A percentile compares a stretch with the other conserved stretches of the same genome.
Evolutionary conservation across 2,113 vertebrate species (phyloP).

Genomic region (Orientallactaga bullata): DNA sequence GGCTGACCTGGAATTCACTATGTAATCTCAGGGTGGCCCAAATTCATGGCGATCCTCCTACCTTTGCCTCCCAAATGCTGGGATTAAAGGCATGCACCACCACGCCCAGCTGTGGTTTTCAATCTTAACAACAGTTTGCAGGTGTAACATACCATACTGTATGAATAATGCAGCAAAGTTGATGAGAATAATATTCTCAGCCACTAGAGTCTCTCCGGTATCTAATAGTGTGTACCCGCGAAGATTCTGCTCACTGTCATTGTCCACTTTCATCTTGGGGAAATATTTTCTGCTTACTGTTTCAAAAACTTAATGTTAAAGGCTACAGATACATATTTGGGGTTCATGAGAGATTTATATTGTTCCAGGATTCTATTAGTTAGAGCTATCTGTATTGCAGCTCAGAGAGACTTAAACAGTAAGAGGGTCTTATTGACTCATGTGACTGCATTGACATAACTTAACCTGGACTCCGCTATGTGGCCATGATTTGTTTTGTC

Average conservation of each 20-base stretch:
- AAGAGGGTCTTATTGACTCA: neutral
- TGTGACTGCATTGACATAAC: neutral
- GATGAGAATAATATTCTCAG: neutral
- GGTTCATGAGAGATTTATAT: conserved; percentile 7
- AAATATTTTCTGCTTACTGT: conserved; percentile 22
- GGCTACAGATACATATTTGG: conserved; percentile 9
- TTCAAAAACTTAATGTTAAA: neutral
- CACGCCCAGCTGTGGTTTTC: neutral
- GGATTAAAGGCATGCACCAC: too few relatives aligned
- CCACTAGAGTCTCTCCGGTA: neutral
- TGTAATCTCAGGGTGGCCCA: too few relatives aligned
- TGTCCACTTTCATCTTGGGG: neutral
- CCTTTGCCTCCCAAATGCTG: too few relatives aligned
- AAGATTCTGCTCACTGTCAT: conserved; percentile 2
- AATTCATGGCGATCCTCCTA: too few relatives aligned
- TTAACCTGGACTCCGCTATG: neutral
- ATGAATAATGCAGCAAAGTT: neutral
- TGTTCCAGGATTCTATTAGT: conserved; percentile 32
- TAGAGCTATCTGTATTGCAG: neutral
- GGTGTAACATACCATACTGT: neutral
- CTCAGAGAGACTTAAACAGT: neutral
- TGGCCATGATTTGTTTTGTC: neutral
- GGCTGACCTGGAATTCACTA: too few relatives aligned
- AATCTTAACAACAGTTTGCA: neutral
- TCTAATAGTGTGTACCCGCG: neutral